Evolutionary conservation across 2,888 invertebrate species (phyloP).

Genomic region (Xylocampa areola): DNA sequence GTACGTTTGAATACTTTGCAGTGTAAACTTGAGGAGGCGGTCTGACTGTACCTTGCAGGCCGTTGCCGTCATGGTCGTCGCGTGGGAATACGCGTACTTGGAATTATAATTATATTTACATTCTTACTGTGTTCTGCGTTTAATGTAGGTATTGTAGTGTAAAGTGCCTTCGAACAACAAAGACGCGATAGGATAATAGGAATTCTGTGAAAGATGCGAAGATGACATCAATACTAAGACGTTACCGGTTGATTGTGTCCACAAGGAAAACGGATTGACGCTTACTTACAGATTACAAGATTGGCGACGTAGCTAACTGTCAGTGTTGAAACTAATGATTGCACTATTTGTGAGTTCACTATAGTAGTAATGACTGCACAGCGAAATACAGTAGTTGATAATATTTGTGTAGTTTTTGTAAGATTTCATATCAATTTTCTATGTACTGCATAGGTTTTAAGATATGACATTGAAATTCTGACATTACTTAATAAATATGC

Average conservation of each 20-base stretch:
- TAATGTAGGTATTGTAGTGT: slow-evolving; percentile 63
- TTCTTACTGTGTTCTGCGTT: slow-evolving; percentile 67
- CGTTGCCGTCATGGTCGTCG: slow-evolving; percentile 66
- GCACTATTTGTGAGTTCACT: slow-evolving; percentile 36
- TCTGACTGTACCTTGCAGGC: slow-evolving; percentile 40
- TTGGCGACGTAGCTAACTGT: slow-evolving; percentile 29
- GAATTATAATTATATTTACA: slow-evolving; percentile 76
- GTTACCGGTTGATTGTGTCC: slow-evolving; percentile 49
- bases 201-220: slow-evolving; percentile 58
- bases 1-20: slow-evolving; percentile 7
- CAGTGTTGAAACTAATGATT: slow-evolving; percentile 53
- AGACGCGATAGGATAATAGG: slow-evolving; percentile 59
- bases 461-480: no score
- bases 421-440: no score
- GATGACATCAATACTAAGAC: slow-evolving; percentile 61
- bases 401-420: slow-evolving; percentile 13
- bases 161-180: slow-evolving; percentile 63
- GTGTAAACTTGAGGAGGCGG: slow-evolving; percentile 12
- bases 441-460: no score
- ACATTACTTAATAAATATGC: no score
- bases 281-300: slow-evolving; percentile 47
- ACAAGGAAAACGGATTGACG: slow-evolving; percentile 60
- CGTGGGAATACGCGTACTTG: slow-evolving; percentile 78
- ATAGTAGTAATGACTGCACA: slow-evolving; percentile 16
- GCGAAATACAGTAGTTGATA: slow-evolving; percentile 16